Evolutionary conservation across 2,113 vertebrate species (phyloP).

Genomic region (Ondatra zibethicus): DNA sequence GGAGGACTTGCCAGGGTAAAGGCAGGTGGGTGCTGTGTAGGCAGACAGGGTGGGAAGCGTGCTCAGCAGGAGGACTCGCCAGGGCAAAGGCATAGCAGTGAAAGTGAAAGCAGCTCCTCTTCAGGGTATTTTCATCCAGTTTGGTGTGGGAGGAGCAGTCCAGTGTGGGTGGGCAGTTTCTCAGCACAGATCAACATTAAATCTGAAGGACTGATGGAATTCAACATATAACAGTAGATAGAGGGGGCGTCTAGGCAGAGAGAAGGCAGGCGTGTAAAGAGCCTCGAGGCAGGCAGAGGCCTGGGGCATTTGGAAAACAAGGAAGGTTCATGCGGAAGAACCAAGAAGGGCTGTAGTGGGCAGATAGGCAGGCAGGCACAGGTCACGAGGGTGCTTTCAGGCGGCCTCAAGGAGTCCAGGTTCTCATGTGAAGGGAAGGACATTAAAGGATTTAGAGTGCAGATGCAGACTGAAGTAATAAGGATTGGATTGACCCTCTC

Average conservation of each 20-base stretch:
- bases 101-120: background rate
- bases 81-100: background rate
- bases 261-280: background rate
- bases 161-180: background rate
- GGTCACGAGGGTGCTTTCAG: background rate
- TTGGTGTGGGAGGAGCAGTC: background rate
- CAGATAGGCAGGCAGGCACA: too few species aligned
- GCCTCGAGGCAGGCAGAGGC: background rate
- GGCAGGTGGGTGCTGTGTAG: background rate
- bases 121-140: background rate
- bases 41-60: background rate
- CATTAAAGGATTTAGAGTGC: background rate
- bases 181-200: background rate
- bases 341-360: background rate
- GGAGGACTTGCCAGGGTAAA: background rate
- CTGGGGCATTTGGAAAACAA: background rate
- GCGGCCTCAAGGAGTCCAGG: background rate
- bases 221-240: rapidly evolving
- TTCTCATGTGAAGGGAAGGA: background rate
- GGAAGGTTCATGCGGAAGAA: background rate
- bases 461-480: background rate
- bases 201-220: background rate
- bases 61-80: background rate
- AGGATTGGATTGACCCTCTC: background rate
- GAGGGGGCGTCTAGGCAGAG: background rate